These are phyloP conservation scores for Cuniculus paca DNA, from an alignment of 2,797 vertebrate species.

Conservation along the genomic window DNA sequence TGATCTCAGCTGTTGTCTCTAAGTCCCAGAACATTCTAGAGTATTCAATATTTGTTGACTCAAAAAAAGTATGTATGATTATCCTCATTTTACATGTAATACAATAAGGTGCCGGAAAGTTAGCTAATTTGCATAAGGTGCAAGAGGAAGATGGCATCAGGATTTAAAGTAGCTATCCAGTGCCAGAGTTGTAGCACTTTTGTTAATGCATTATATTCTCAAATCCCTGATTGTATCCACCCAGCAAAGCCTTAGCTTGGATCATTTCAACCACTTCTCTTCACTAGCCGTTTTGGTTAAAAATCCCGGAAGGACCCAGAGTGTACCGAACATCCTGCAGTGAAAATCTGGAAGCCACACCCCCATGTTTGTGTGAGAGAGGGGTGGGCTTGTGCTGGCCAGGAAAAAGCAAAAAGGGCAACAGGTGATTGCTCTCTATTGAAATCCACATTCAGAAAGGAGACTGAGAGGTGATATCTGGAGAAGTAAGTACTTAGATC, in stretches of 20 bases:
- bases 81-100: not conserved
- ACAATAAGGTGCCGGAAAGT: not conserved
- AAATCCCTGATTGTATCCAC: not conserved
- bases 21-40: not conserved
- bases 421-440: not conserved
- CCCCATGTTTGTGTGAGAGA: not conserved
- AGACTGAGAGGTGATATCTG: not conserved
- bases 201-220: not conserved
- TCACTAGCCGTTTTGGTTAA: not conserved
- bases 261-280: not conserved
- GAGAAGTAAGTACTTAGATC: slow-evolving; percentile 75
- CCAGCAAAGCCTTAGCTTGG: not conserved
- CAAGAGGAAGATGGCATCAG: not conserved
- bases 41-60: not conserved
- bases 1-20: not conserved
- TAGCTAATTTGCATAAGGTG: not conserved
- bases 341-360: not conserved
- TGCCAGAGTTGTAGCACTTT: not conserved
- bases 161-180: not conserved
- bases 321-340: not conserved
- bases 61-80: not conserved
- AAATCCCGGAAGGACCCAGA: slow-evolving; percentile 1
- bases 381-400: not conserved
- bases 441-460: not conserved
- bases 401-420: not conserved